Conservation (phyloP, 2,888 invertebrate genomes). For the Choreutis nemorana region DNA sequence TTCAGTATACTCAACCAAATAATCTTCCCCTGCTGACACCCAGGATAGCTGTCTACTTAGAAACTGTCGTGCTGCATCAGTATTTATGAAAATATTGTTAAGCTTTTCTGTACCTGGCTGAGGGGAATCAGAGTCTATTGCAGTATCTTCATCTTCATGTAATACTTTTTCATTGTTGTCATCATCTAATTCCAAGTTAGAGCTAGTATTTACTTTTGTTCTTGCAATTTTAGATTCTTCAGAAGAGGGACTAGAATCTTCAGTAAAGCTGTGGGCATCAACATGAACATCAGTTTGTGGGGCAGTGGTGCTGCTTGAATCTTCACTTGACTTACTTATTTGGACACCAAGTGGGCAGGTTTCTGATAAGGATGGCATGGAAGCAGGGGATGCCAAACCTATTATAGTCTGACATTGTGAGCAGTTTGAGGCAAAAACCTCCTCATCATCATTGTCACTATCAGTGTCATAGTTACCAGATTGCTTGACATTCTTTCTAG, state of each 20-base stretch:
- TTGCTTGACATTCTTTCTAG: constrained; percentile 65
- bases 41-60: constrained; percentile 77
- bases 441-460: constrained; percentile 67
- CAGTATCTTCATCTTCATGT: constrained; percentile 24
- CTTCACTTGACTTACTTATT: constrained; percentile 67
- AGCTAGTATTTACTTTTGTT: constrained; percentile 31
- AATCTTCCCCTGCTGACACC: constrained; percentile 75
- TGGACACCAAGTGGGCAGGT: constrained; percentile 70
- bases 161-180: constrained; percentile 22
- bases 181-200: constrained; percentile 25
- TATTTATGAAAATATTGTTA: constrained; percentile 79
- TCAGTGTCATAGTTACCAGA: constrained; percentile 67
- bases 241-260: constrained; percentile 65
- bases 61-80: constrained; percentile 80
- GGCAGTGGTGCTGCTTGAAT: constrained; percentile 68
- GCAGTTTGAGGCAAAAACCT: constrained; percentile 72
- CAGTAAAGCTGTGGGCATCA: constrained; percentile 60
- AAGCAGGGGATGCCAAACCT: constrained; percentile 64
- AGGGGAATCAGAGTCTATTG: constrained; percentile 28
- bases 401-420: constrained; percentile 69
- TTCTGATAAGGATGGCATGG: constrained; percentile 69
- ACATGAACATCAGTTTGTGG: constrained; percentile 64
- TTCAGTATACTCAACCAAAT: constrained; percentile 71
- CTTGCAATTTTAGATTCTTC: constrained; percentile 61
- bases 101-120: constrained; percentile 45